Base-by-base conservation (phyloP, 2,113 vertebrate species). In the Daphoenositta chrysoptera region DNA sequence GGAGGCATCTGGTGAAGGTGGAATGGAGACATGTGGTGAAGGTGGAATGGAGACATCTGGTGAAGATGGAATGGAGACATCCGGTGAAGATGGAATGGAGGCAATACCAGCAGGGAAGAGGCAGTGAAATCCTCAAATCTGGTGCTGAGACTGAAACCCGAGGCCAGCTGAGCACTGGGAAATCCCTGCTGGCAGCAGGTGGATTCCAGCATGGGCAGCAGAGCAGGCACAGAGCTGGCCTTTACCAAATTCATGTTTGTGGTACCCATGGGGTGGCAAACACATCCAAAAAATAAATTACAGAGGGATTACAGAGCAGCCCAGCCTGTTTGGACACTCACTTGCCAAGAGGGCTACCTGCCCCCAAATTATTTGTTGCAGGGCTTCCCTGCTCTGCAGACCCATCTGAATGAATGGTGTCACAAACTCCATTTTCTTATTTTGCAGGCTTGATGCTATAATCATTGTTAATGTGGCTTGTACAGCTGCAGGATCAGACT, bases 131-230 rank as follows among this genome's bases (percentile, higher is more conserved):
- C 28, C 77, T 71, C n/a, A 48, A 4, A 33, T 44, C 19, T 8
- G 2, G 6, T 0, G 3, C 70, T 45, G 87, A 42, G 64, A 19
- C 15, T 76, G 61, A 42, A 58, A 60, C 13, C 13, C 0, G 0
- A 33, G 51, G 57, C 9, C 37, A 54, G 56, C 31, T n/a, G 58
- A 23, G 69, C 15, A 6, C 45, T 42, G 80, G 24, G 61, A 51
- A 22, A 24, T 65, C 31, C 27, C 26, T 2, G 5, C 35, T 78
- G 44, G 47, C 28, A 58, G 33, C 61, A 89, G 39, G 39, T 5
- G 2, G 19, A 20, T 40, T 51, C 72, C 79, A 84, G 7, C 10
- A 6, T 2, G 8, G 28, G 27, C 45, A 84, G 40, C 5, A 2
- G n/a, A 57, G 31, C 24, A 58, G 75, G 35, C 26, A 64, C 7